Conservation (phyloP, 2,113 vertebrate genomes). For the Apus apus region DNA sequence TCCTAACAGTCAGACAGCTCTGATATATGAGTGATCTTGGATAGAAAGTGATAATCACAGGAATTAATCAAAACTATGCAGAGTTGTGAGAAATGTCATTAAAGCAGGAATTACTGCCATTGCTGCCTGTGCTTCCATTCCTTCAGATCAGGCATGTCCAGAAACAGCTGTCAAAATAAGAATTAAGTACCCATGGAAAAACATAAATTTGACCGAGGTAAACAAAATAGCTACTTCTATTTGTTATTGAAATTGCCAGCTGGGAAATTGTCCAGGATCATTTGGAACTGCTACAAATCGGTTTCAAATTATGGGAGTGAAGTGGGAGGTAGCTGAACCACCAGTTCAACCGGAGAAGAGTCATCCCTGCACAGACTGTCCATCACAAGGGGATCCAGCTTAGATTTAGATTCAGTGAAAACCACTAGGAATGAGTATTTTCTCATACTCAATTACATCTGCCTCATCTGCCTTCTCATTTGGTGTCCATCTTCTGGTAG, state of each 20-base stretch:
- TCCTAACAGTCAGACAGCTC: background rate
- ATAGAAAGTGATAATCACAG: background rate
- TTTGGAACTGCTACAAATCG: background rate
- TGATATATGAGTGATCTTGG: background rate
- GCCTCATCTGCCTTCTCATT: background rate
- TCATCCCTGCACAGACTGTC: background rate
- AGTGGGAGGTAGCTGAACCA: background rate
- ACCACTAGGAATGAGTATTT: background rate
- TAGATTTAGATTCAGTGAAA: background rate
- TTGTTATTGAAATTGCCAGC: background rate
- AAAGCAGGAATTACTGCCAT: background rate
- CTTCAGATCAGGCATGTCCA: background rate
- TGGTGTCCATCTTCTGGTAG: background rate
- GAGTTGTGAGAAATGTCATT: background rate
- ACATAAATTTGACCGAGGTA: background rate
- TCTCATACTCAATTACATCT: background rate
- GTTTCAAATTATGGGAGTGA: background rate
- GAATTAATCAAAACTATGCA: background rate
- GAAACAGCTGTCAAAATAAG: constrained; percentile 5
- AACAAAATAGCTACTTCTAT: background rate
- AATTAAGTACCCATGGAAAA: background rate
- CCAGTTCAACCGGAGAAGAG: background rate
- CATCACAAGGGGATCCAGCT: background rate
- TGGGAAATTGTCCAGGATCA: background rate
- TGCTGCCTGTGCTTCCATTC: background rate